Evolutionary conservation across 2,797 vertebrate genomes (phyloP).

Genomic region (Sebastes ruberrimus): DNA sequence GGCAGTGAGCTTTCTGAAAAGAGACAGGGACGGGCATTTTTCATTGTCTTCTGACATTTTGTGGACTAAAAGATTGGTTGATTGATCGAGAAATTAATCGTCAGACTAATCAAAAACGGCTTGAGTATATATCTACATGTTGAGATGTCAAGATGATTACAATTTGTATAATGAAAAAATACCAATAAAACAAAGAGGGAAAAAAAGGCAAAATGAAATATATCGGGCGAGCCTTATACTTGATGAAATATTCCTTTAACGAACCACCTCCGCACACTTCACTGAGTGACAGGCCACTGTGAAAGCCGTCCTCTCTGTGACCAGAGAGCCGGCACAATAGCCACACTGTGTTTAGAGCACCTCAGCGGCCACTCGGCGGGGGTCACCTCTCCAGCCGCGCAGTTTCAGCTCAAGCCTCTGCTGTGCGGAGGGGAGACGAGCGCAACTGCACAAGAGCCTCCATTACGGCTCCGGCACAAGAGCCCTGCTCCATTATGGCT

Average conservation of each 20-base stretch:
- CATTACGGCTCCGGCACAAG: slow-evolving; percentile 78
- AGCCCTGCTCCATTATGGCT: slow-evolving; percentile 76
- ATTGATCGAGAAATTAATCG: too few species aligned
- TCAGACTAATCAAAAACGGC: too few species aligned
- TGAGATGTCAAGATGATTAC: too few species aligned
- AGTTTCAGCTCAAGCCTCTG: slow-evolving; percentile 70
- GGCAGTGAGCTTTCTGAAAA: too few species aligned
- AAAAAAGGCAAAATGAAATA: background rate
- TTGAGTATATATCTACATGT: too few species aligned
- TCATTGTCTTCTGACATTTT: too few species aligned
- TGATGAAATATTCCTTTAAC: slow-evolving; percentile 28
- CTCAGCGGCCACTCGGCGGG: slow-evolving; percentile 53
- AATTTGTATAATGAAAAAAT: too few species aligned
- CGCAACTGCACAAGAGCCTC: slow-evolving; percentile 71
- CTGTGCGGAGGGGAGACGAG: slow-evolving; percentile 43
- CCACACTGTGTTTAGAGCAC: slow-evolving; percentile 32
- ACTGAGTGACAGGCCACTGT: slow-evolving; percentile 43
- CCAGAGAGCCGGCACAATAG: slow-evolving; percentile 42
- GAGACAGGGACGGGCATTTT: too few species aligned
- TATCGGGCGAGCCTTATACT: background rate
- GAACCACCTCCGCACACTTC: slow-evolving; percentile 53
- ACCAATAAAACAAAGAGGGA: too few species aligned
- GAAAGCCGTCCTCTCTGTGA: slow-evolving; percentile 34
- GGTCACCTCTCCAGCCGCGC: slow-evolving; percentile 70
- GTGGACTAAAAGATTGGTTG: too few species aligned